These are phyloP conservation scores for Phainopepla nitens DNA, from an alignment of 2,113 vertebrate species.

Conservation along the genomic window DNA sequence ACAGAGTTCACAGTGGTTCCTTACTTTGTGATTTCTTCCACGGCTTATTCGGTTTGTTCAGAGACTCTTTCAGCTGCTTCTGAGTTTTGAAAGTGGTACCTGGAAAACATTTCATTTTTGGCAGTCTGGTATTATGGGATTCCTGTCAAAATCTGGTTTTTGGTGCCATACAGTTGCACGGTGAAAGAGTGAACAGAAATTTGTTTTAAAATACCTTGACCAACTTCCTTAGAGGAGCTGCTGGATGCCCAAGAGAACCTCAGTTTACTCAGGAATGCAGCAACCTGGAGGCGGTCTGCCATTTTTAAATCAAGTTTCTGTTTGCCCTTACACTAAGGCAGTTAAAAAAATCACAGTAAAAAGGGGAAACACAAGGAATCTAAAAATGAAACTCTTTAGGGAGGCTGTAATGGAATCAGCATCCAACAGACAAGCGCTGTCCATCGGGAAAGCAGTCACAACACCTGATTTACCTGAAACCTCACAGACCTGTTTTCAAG, in stretches of 20 bases:
- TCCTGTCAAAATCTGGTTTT: constrained; percentile 45
- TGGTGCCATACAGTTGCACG: constrained; percentile 30
- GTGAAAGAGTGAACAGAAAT: constrained; percentile 63
- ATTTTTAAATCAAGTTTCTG: constrained; percentile 64
- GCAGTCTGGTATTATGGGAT: constrained; percentile 63
- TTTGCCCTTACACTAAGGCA: constrained; percentile 1
- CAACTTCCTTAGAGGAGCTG: constrained; percentile 27
- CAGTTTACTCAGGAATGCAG: constrained; percentile 53
- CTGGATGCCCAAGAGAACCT: constrained; percentile 50
- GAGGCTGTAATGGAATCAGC: neutral
- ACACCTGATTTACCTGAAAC: neutral
- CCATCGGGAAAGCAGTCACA: neutral
- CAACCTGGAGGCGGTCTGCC: constrained; percentile 45
- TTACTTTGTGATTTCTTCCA: constrained; percentile 84
- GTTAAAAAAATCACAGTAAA: neutral
- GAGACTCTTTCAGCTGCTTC: constrained; percentile 83
- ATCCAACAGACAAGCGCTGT: neutral
- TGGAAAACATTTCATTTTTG: constrained; percentile 75
- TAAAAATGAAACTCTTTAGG: neutral
- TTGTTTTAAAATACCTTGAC: constrained; percentile 36
- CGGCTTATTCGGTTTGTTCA: constrained; percentile 79
- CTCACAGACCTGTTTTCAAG: neutral
- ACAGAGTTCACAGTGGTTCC: constrained; percentile 62
- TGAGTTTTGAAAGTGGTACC: constrained; percentile 82
- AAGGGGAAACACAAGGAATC: neutral